phyloP scores from a whole-genome alignment of 2,888 invertebrate species.

The Ormyrus rosae region DNA sequence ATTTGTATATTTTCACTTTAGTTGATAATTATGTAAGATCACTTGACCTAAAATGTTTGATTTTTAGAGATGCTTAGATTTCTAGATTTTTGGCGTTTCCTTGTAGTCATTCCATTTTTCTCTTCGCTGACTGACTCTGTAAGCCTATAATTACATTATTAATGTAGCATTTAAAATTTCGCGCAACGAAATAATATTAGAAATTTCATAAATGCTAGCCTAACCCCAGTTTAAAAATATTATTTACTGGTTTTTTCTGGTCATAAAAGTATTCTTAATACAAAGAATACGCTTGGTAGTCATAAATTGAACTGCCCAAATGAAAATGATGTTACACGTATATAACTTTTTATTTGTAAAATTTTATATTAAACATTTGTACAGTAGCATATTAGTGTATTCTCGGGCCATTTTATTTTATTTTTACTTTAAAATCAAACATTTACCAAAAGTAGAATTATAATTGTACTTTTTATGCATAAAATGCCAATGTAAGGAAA shows the following conservation, averaged over 20 bases:
- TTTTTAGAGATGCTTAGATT: not conserved
- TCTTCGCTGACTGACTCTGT: slow-evolving; percentile 15
- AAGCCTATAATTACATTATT: slow-evolving; percentile 16
- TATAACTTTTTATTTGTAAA: not conserved
- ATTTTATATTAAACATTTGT: slow-evolving; percentile 2
- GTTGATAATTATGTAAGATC: slow-evolving; percentile 7
- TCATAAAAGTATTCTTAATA: slow-evolving; percentile 9
- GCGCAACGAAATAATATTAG: slow-evolving; percentile 12
- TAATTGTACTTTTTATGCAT: slow-evolving; percentile 5
- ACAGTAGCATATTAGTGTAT: not conserved
- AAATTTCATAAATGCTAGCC: slow-evolving; percentile 21
- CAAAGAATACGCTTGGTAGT: no score
- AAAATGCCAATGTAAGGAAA: slow-evolving; percentile 15
- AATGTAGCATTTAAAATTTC: slow-evolving; percentile 25
- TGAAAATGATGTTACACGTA: no score
- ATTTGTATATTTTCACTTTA: not conserved
- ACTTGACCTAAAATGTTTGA: not conserved
- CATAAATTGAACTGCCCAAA: no score
- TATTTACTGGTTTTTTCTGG: no score
- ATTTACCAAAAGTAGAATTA: not conserved
- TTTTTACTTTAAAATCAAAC: not conserved
- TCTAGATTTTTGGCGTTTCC: slow-evolving; percentile 9
- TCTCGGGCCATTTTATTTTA: not conserved
- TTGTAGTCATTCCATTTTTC: slow-evolving; percentile 40
- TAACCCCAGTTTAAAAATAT: not conserved